Percentiles rank a stretch among this genome's conserved stretches.
Conservation (phyloP, 2,797 vertebrate genomes). For the Hemitrygon akajei region DNA sequence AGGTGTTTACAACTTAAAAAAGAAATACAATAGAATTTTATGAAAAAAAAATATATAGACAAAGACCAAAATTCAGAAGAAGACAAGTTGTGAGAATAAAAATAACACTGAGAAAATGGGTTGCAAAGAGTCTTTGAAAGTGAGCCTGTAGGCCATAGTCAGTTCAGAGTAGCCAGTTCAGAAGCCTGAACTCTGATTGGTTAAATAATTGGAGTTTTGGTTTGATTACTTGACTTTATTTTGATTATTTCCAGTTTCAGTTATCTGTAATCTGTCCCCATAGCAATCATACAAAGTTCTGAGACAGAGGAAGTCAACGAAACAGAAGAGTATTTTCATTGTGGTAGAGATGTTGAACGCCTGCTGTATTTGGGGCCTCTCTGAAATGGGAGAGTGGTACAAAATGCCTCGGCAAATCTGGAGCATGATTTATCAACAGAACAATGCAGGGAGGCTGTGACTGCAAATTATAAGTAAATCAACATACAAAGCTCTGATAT, state of each 20-base stretch:
- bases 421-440: neutral
- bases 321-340: too few species aligned
- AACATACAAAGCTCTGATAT: neutral
- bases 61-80: too few species aligned
- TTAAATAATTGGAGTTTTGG: neutral
- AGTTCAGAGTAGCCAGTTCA: too few species aligned
- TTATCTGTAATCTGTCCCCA: neutral
- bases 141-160: too few species aligned
- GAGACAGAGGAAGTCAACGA: neutral
- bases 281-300: neutral
- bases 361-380: neutral
- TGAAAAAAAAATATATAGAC: too few species aligned
- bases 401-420: neutral
- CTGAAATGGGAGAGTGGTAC: neutral
- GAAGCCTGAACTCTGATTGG: neutral
- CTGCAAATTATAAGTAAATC: neutral
- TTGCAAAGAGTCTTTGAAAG: too few species aligned
- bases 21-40: too few species aligned
- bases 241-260: neutral
- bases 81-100: too few species aligned
- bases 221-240: neutral
- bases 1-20: too few species aligned
- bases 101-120: too few species aligned
- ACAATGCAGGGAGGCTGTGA: neutral
- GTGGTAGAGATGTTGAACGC: neutral